Evolutionary conservation across 2,113 vertebrate species (phyloP).

Genomic region (Oncorhynchus nerka): DNA sequence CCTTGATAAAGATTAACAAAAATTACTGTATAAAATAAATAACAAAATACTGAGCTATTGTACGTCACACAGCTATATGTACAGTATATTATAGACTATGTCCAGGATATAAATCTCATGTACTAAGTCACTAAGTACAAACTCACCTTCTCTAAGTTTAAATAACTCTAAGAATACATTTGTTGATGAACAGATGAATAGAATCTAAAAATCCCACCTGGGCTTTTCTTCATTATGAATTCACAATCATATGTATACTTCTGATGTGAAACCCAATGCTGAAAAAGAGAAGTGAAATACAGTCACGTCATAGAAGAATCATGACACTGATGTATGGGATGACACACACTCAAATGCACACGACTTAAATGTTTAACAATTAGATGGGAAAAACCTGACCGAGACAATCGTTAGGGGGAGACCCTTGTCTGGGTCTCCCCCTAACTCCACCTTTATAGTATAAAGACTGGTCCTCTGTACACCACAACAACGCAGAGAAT

Average conservation of each 20-base stretch:
- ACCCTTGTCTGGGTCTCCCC: background rate
- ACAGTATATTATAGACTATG: no score
- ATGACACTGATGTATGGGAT: background rate
- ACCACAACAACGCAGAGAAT: background rate
- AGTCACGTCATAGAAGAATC: background rate
- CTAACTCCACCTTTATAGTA: background rate
- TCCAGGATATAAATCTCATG: no score
- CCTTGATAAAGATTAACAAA: no score
- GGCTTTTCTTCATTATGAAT: no score
- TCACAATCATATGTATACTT: no score
- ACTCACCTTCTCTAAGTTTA: background rate
- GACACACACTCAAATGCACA: background rate
- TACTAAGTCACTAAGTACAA: background rate
- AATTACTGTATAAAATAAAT: no score
- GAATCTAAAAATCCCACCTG: no score
- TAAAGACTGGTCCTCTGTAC: background rate
- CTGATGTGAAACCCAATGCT: no score
- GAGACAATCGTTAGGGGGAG: background rate
- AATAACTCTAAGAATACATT: background rate
- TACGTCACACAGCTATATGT: no score
- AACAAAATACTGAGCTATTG: no score
- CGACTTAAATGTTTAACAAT: no score
- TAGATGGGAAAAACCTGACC: background rate
- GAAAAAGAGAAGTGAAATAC: slow-evolving; percentile 10
- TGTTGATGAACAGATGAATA: background rate